Evolutionary conservation across 2,888 invertebrate species (phyloP), one percentile per base, ranked within the genome.

Genomic region (Cheilosia variabilis): DNA sequence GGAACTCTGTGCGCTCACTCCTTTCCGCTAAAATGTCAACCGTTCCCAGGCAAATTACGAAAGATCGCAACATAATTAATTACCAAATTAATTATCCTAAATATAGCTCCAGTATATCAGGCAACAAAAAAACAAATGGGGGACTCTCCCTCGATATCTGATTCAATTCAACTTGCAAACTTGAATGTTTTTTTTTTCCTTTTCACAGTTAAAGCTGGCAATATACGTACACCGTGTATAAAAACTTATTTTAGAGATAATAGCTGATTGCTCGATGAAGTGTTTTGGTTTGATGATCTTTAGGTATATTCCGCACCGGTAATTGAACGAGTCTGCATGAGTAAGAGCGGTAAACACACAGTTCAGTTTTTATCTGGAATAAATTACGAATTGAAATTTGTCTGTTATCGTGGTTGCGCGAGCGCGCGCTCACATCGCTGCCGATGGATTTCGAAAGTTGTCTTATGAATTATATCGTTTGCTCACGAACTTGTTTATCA

Each of bases 381-480:
- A 69, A 69, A 69, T 69, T 69, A 69, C 34, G 31, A 58, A 47
- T 37, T 58, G 57, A 71, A 58, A 37, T 57, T 52, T 45, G 50
- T 19, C 22, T 55, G 47, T 75, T 66, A 75, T 75, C 75, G 37
- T 50, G 37, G 24, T 31, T 43, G 22, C 22, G 52, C 27, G 27
- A 27, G 27, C 17, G 45, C 45, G 45, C 45, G n/a, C 45, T 15
- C 15, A 45, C n/a, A 45, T 2, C 31, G 45, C 62, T 13, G 37
- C 43, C 37, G 63, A 75, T 65, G 75, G 41, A 55, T 75, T 75
- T 75, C 50, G 75, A 75, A 75, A 75, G 75, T 75, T 75, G 57
- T 50, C 45, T 17, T 37, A 13, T 37, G 47, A 47, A 17, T 47
- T 47, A 47, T 73, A 73, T 75, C 65, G 75, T 65, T 66, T 75